These are phyloP conservation scores for Apteryx owenii DNA, from an alignment of 2,113 vertebrate genomes.

Conservation along the genomic window DNA sequence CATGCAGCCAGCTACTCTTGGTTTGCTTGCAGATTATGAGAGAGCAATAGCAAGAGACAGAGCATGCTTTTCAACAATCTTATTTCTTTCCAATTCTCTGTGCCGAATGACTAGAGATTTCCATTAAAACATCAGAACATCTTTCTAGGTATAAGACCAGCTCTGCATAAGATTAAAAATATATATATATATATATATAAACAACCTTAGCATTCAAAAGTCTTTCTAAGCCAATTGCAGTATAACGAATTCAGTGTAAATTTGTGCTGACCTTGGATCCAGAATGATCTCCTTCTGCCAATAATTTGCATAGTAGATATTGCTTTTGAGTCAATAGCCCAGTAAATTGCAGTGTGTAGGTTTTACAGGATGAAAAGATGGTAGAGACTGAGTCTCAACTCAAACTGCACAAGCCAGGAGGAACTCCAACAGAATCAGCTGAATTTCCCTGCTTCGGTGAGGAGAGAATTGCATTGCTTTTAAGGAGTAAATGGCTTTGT, in stretches of 20 bases:
- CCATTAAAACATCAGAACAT: conserved; percentile 46
- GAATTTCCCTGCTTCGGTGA: not conserved
- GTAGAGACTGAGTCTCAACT: not conserved
- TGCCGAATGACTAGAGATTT: conserved; percentile 25
- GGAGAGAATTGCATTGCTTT: not conserved
- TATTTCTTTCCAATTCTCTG: not conserved
- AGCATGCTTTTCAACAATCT: conserved; percentile 7
- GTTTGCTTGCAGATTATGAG: not conserved
- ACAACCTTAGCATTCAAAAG: conserved; percentile 43
- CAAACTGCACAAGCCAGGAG: not conserved
- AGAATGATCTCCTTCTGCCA: conserved; percentile 58
- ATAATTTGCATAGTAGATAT: conserved; percentile 34
- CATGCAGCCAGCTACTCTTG: not conserved
- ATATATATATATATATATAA: too few relatives aligned
- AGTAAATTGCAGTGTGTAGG: conserved; percentile 5
- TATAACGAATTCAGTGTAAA: conserved; percentile 59
- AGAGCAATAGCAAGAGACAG: not conserved
- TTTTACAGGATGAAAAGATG: conserved; percentile 46
- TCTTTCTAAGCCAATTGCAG: conserved; percentile 20
- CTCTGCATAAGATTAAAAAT: conserved; percentile 7
- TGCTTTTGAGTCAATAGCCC: conserved; percentile 30
- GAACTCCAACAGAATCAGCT: not conserved
- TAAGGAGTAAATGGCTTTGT: not conserved
- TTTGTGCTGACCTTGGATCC: conserved; percentile 67
- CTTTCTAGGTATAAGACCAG: not conserved